Evolutionary conservation across 2,113 vertebrate species (phyloP), one percentile per base, ranked within the genome.

Genomic region (Etia nguti): DNA sequence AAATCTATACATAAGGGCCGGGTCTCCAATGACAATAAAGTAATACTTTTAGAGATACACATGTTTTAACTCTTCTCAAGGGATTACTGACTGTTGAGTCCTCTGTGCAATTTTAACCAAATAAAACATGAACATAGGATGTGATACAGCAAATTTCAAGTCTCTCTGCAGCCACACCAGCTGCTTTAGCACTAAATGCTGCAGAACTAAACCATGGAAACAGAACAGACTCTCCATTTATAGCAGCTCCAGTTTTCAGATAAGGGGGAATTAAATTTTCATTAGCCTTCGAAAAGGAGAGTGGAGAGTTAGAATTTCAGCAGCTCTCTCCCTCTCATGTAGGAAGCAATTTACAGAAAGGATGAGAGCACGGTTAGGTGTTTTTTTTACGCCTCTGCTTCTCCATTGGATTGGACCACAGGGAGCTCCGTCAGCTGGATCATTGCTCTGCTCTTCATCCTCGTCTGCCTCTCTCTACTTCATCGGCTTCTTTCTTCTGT

Each of bases 261-360:
- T 88, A 79, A 55, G 29, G 82, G 82, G 57, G 38, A 68, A 91
- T 95, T 18, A 56, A 93, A 92, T 85, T 94, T 95, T 94, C 84
- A 96, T 93, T 81, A 88, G 85, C 54, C 55, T 86, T 31, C 24
- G 80, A 89, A 91, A 93, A 88, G 83, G 89, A 92, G 90, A 90
- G 92, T 89, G 73, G 62, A 73, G 91, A 88, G 89, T 86, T 93
- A 68, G 84, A 90, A 41, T 93, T 91, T 88, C 91, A 85, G 81
- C 59, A 52, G 10, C 50, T 75, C 50, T 70, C 31, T 24, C 15
- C 12, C 48, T 22, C 26, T 83, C 70, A 46, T 36, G 56, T 79
- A 9, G 12, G 59, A n/a, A 88, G 80, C 73, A 62, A 41, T 91
- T 84, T 73, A 81, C 62, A 86, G 81, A 13, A 38, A 55, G 29